Percentiles rank a stretch among this genome's conserved stretches.
Evolutionary conservation across 2,113 vertebrate genomes (phyloP).

Genomic region (Chrysochloris asiatica): DNA sequence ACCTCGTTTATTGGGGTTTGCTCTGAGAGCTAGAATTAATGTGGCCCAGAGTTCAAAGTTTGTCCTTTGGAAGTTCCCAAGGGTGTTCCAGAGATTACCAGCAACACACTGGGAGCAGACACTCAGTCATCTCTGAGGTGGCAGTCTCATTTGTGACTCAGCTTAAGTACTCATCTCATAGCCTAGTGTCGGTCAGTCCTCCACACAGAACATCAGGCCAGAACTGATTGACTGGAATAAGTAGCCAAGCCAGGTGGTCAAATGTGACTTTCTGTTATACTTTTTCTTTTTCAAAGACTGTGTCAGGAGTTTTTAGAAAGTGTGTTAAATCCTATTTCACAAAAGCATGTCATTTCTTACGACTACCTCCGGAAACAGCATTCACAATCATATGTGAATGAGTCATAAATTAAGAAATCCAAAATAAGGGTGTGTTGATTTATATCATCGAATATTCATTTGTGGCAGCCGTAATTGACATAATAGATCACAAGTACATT

Average conservation of each 20-base stretch:
- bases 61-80: not conserved
- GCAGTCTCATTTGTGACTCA: conserved; percentile 39
- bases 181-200: not conserved
- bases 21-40: not conserved
- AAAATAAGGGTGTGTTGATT: conserved; percentile 34
- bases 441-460: conserved; percentile 8
- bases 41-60: not conserved
- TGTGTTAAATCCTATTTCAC: not conserved
- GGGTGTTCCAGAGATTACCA: not conserved
- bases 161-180: not conserved
- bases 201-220: not conserved
- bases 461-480: not conserved
- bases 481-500: not conserved
- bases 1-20: not conserved
- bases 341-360: not conserved
- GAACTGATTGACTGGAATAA: not conserved
- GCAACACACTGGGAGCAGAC: not conserved
- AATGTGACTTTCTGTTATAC: not conserved
- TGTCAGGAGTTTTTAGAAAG: not conserved
- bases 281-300: not conserved
- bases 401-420: conserved; percentile 48
- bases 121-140: not conserved
- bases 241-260: not conserved
- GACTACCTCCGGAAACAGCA: not conserved
- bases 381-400: not conserved